Evolutionary conservation across 1,140 invertebrate genomes (phyloP), one percentile per base, ranked within the genome.

Genomic region (Drosophila bipectinata): DNA sequence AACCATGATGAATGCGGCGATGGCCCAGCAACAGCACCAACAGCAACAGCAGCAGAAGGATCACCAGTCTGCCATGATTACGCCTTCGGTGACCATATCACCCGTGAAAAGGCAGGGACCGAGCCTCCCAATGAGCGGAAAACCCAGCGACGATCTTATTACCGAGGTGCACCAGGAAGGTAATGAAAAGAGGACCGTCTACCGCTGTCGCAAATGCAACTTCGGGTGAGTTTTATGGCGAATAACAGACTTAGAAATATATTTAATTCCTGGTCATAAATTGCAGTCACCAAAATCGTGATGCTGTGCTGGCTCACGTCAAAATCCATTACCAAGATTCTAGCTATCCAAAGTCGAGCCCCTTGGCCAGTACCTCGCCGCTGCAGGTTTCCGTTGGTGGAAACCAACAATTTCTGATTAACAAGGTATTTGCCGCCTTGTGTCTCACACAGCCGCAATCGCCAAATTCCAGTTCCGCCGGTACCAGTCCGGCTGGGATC

Each of bases 131-230:
- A 37, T 37, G 1, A 44, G 41, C 41, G 58, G 67, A 49, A 91
- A 91, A 45, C 90, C 90, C 48, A 91, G 76, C 51, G 89, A 89
- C 52, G 90, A 91, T 67, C 76, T 91, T 24, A 84, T 90, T 39
- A 85, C 83, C n/a, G 91, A 92, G 55, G 85, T 91, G 7, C 84
- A 91, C 52, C 79, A 82, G 49, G 91, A 92, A 51, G 90, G 91
- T 61, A 90, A 75, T 57, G 90, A 91, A 39, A 91, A 95, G 91
- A 93, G 94, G 61, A 95, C 94, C 12, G 92, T 95, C 48, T 96
- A 95, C 93, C 96, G 96, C 88, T 97, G 96, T 89, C 97, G 97
- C 92, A 96, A 96, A 84, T 97, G 96, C 80, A 95, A 95, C 87
- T 97, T 96, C 90, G 95, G 94, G 95, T 96, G 91, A 62, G 66